These are phyloP conservation scores for Melanotaenia boesemani DNA, from an alignment of 2,797 vertebrate genomes.

Conservation along the genomic window DNA sequence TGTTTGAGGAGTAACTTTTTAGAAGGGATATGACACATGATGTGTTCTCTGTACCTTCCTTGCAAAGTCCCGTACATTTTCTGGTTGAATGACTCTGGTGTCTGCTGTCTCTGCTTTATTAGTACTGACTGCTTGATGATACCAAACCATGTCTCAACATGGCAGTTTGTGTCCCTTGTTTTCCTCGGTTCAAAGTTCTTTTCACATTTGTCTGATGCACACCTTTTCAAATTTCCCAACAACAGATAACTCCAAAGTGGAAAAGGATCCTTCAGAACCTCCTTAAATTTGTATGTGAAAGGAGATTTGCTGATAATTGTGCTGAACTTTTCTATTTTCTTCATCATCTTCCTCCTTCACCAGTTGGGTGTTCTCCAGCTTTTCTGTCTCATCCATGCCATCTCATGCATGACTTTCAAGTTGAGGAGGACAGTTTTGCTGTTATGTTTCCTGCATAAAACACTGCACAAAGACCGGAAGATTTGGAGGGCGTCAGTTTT, in stretches of 20 bases:
- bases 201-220: slow-evolving; percentile 16
- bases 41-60: slow-evolving; percentile 26
- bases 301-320: slow-evolving; percentile 27
- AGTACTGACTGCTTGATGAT: slow-evolving; percentile 44
- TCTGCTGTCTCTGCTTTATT: slow-evolving; percentile 11
- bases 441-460: slow-evolving; percentile 4
- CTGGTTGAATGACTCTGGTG: slow-evolving; percentile 11
- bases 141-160: slow-evolving; percentile 39
- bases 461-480: neutral
- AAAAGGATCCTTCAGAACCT: slow-evolving; percentile 13
- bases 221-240: slow-evolving; percentile 23
- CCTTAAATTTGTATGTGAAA: slow-evolving; percentile 16
- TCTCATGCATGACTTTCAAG: slow-evolving; percentile 14
- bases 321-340: neutral
- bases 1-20: neutral
- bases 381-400: slow-evolving; percentile 5
- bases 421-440: neutral
- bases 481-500: neutral
- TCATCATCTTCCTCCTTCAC: slow-evolving; percentile 18
- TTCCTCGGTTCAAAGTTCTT: neutral
- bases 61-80: slow-evolving; percentile 10
- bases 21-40: neutral
- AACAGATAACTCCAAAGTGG: slow-evolving; percentile 23
- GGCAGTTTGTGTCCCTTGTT: slow-evolving; percentile 33
- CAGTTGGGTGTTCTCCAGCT: neutral